Conservation (phyloP, 2,113 vertebrate species). For the Mungos mungo region DNA sequence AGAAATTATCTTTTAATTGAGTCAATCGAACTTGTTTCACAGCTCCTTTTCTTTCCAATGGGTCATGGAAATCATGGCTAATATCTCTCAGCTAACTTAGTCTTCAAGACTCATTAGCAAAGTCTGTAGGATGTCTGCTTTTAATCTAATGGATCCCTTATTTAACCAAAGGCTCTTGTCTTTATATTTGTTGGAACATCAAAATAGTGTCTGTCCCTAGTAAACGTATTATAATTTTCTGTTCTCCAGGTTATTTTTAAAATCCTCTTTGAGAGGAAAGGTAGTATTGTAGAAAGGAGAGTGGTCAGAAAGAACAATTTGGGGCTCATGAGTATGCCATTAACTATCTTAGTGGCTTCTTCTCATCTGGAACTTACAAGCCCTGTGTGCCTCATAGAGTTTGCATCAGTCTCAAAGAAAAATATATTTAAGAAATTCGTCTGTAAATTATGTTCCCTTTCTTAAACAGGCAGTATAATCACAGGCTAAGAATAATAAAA, state of each 20-base stretch:
- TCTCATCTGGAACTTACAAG: not conserved
- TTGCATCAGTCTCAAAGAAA: not conserved
- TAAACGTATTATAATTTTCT: not conserved
- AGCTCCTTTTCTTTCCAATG: not conserved
- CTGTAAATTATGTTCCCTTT: not conserved
- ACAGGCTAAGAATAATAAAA: slow-evolving; percentile 6
- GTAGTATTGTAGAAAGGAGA: not conserved
- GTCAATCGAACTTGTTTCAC: not conserved
- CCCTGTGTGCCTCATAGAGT: not conserved
- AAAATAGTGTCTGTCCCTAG: not conserved
- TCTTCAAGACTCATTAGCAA: not conserved
- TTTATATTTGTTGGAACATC: not conserved
- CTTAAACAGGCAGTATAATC: not conserved
- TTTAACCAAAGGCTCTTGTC: not conserved
- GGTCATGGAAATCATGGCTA: not conserved
- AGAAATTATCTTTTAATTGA: not conserved
- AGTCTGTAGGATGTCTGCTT: not conserved
- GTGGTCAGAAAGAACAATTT: not conserved
- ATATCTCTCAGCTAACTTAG: not conserved
- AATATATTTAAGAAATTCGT: not conserved
- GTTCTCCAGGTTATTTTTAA: not conserved
- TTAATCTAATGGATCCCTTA: not conserved
- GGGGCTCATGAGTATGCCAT: not conserved
- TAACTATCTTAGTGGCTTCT: not conserved
- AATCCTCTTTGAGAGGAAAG: not conserved